These are phyloP conservation scores for Macrotus californicus DNA, from an alignment of 2,113 vertebrate genomes.

Conservation along the genomic window DNA sequence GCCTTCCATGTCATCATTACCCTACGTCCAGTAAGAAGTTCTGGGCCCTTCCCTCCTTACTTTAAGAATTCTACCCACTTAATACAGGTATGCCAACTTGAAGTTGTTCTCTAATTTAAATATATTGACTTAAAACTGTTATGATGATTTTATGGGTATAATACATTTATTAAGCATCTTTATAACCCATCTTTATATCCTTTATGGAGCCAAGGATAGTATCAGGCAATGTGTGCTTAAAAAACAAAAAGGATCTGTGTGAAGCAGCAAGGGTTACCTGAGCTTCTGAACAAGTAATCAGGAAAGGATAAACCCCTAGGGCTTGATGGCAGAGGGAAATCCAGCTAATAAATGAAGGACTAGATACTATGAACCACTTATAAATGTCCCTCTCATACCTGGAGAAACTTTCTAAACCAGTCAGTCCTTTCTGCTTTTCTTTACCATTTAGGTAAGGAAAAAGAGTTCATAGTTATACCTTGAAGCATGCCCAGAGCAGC, in stretches of 20 bases:
- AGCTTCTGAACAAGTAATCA: neutral
- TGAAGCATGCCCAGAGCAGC: neutral
- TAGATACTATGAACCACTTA: neutral
- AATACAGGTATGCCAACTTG: neutral
- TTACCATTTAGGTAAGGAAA: neutral
- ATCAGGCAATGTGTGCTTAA: neutral
- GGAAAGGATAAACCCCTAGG: neutral
- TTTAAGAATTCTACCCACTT: neutral
- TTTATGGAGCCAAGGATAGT: neutral
- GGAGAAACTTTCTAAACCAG: neutral
- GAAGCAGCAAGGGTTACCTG: neutral
- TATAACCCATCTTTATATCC: too few species aligned
- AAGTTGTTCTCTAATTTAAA: constrained; percentile 15
- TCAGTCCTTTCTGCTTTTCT: neutral
- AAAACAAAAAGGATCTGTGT: neutral
- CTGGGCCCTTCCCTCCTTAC: neutral
- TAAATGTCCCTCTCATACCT: neutral
- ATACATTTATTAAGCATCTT: neutral
- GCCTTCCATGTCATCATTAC: neutral
- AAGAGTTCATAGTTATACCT: neutral
- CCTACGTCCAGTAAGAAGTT: neutral
- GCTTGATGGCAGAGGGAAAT: neutral
- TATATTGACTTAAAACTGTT: neutral
- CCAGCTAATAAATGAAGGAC: neutral
- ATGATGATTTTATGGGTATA: neutral